Percentiles rank a stretch among this genome's conserved stretches.
These are phyloP conservation scores for Dryobotodes eremita DNA, from an alignment of 2,888 invertebrate genomes.

Conservation along the genomic window DNA sequence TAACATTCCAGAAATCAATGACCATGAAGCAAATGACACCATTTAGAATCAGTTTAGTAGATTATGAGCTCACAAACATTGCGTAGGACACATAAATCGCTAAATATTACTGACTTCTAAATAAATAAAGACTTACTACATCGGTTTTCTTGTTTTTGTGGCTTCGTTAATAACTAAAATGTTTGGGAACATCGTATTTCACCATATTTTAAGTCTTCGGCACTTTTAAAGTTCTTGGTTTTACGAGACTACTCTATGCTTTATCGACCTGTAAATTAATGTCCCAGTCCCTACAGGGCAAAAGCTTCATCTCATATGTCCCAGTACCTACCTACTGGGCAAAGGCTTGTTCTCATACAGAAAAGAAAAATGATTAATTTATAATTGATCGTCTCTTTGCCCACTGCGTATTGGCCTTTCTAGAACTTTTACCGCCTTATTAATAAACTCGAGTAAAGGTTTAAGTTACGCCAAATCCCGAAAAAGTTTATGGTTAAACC, in stretches of 20 bases:
- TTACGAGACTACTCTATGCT: background rate
- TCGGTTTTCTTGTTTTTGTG: constrained; percentile 16
- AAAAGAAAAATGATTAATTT: background rate
- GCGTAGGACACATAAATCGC: constrained; percentile 50
- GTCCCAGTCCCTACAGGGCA: no score
- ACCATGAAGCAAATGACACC: constrained; percentile 14
- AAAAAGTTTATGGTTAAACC: no score
- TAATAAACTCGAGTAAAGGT: background rate
- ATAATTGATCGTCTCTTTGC: background rate
- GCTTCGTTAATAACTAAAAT: constrained; percentile 1
- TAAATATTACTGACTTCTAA: constrained; percentile 22
- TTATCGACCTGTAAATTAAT: background rate
- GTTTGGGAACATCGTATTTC: constrained; percentile 10
- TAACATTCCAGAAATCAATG: background rate
- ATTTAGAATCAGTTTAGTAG: constrained; percentile 24
- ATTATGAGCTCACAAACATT: constrained; percentile 25
- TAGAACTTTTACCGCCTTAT: background rate
- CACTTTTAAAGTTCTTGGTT: background rate
- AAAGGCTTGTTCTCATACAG: no score
- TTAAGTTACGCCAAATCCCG: no score
- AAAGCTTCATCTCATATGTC: no score
- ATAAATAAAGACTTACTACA: constrained; percentile 19
- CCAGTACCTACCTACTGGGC: no score
- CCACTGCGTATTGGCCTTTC: background rate
- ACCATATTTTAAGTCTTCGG: background rate